These are phyloP conservation scores for Epizoanthus rinbou DNA, from an alignment of 92 coral and sea anemone species.

Conservation along the genomic window DNA sequence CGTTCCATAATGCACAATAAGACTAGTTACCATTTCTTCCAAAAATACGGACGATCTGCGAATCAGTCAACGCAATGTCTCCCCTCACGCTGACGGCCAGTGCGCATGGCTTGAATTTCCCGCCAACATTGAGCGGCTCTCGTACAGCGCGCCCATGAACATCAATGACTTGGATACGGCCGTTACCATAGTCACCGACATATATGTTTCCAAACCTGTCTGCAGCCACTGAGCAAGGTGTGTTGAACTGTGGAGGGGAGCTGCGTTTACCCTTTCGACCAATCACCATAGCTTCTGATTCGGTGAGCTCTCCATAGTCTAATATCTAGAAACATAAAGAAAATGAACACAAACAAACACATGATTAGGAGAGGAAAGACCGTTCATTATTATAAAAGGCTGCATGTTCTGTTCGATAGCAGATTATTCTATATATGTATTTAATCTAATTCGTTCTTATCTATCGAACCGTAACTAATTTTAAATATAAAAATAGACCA, in stretches of 20 bases:
- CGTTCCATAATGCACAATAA: too few species aligned
- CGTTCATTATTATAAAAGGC: too few species aligned
- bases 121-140: conserved; percentile 89
- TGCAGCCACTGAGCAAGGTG: conserved; percentile 76
- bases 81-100: conserved; percentile 78
- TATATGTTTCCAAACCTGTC: conserved; percentile 66
- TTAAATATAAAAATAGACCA: too few species aligned
- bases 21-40: conserved; percentile 68
- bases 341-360: too few species aligned
- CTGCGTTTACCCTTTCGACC: conserved; percentile 86
- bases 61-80: conserved; percentile 84
- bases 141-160: conserved; percentile 63
- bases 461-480: too few species aligned
- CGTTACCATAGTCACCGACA: conserved; percentile 90
- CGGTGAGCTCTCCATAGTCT: conserved; percentile 79
- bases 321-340: conserved; percentile 54
- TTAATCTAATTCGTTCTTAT: too few species aligned
- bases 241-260: conserved; percentile 83
- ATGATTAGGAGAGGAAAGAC: too few species aligned
- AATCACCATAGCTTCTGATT: conserved; percentile 72
- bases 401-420: too few species aligned
- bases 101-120: conserved; percentile 89
- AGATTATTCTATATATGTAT: too few species aligned
- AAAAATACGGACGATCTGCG: conserved; percentile 84
- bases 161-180: conserved; percentile 80